A percentile compares a stretch with the other conserved stretches of the same genome.
phyloP scores from a whole-genome alignment of 2,113 vertebrate genomes.

The Psettodes erumei region DNA sequence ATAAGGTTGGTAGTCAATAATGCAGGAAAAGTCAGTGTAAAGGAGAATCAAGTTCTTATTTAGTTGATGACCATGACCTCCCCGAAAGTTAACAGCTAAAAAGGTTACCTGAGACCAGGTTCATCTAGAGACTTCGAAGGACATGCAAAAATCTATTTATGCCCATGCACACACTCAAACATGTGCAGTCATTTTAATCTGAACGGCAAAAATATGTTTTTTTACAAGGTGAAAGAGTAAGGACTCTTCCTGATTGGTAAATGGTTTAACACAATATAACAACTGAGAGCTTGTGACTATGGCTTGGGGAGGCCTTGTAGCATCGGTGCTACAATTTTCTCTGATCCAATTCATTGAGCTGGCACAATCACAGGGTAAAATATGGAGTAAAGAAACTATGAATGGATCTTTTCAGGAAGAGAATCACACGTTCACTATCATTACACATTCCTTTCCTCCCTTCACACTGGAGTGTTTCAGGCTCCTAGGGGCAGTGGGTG shows the following conservation, averaged over 20 bases:
- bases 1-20: slow-evolving; percentile 9
- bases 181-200: slow-evolving; percentile 7
- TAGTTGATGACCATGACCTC: slow-evolving; percentile 29
- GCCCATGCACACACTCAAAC: not conserved
- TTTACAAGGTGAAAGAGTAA: slow-evolving; percentile 5
- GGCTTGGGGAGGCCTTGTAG: slow-evolving; percentile 21
- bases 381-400: slow-evolving; percentile 19
- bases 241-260: slow-evolving; percentile 41
- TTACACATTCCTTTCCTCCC: not conserved
- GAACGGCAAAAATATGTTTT: too few species aligned
- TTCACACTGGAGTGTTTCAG: slow-evolving; percentile 28
- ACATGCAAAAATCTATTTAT: slow-evolving; percentile 3
- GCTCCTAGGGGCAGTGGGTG: slow-evolving; percentile 24
- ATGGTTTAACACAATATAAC: slow-evolving; percentile 59
- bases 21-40: slow-evolving; percentile 19
- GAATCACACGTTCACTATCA: slow-evolving; percentile 21
- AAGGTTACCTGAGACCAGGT: slow-evolving; percentile 35
- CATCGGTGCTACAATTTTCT: slow-evolving; percentile 37
- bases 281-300: slow-evolving; percentile 50
- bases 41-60: slow-evolving; percentile 45
- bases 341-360: slow-evolving; percentile 24
- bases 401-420: slow-evolving; percentile 44
- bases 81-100: slow-evolving; percentile 4
- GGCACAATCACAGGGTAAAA: slow-evolving; percentile 33
- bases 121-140: not conserved